These are phyloP conservation scores for Sialia sialis DNA, from an alignment of 2,113 vertebrate species.

Conservation along the genomic window DNA sequence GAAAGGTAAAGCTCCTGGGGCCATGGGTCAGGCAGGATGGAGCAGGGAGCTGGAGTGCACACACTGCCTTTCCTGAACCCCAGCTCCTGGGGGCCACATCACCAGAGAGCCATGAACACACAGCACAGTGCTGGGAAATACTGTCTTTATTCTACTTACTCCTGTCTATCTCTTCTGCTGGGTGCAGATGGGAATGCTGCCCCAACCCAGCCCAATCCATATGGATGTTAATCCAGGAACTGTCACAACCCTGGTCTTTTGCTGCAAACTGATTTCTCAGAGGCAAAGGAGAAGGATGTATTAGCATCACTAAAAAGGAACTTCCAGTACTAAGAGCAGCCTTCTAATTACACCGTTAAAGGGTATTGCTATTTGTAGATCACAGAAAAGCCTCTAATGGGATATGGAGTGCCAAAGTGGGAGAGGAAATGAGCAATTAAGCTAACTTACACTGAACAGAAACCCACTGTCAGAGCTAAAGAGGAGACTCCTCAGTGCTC, in stretches of 20 bases:
- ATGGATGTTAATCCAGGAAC: background rate
- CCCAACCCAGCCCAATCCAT: background rate
- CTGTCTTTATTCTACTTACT: background rate
- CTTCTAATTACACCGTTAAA: constrained; percentile 38
- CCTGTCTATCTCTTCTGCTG: background rate
- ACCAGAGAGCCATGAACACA: background rate
- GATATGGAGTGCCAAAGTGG: constrained; percentile 31
- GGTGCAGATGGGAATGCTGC: background rate
- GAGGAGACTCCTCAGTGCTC: constrained; percentile 7
- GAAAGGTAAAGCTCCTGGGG: background rate
- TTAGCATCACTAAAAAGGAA: constrained; percentile 10
- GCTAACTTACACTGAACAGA: constrained; percentile 57
- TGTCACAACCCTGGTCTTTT: background rate
- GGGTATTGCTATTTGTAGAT: constrained; percentile 47
- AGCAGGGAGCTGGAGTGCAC: background rate
- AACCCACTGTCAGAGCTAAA: constrained; percentile 30
- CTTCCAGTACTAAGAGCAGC: constrained; percentile 21
- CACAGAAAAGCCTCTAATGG: constrained; percentile 56
- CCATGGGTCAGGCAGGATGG: background rate
- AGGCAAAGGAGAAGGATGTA: background rate
- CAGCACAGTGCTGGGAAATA: background rate
- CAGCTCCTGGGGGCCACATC: background rate
- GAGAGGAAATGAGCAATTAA: constrained; percentile 63
- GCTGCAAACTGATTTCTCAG: background rate
- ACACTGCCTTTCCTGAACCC: background rate